A percentile compares a stretch with the other conserved stretches of the same genome.
phyloP scores from a whole-genome alignment of 2,888 invertebrate genomes.

The Phyto melanocephala region DNA sequence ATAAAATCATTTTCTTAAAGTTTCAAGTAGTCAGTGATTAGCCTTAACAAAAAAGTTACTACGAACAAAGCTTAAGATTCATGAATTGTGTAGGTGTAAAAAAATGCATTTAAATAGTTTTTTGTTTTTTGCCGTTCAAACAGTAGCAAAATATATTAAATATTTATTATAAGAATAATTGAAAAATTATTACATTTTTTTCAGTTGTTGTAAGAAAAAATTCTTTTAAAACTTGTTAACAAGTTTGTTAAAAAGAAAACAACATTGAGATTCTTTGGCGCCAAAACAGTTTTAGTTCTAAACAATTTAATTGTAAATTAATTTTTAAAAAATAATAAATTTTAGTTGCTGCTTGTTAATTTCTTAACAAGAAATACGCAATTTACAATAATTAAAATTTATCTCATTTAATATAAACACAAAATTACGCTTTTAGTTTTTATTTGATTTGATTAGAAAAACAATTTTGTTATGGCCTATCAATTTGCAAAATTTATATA shows the following conservation, averaged over 20 bases:
- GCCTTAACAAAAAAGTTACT: slow-evolving; percentile 14
- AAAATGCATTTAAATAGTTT: not conserved
- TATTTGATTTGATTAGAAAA: not conserved
- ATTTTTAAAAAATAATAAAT: slow-evolving; percentile 7
- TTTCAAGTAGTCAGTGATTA: not conserved
- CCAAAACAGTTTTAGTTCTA: slow-evolving; percentile 32
- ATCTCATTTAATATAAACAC: slow-evolving; percentile 3
- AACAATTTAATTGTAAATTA: not conserved
- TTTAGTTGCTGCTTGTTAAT: not conserved
- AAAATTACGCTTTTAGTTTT: slow-evolving; percentile 23
- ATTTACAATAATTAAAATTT: not conserved
- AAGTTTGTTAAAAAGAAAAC: slow-evolving; percentile 1
- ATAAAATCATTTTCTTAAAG: too few relatives aligned
- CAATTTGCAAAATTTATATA: slow-evolving; percentile 28
- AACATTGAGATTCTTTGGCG: slow-evolving; percentile 47
- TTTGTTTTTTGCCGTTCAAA: not conserved
- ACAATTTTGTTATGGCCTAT: slow-evolving; percentile 27
- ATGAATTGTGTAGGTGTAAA: slow-evolving; percentile 16
- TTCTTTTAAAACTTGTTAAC: not conserved
- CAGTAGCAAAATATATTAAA: slow-evolving; percentile 56
- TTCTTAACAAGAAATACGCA: slow-evolving; percentile 16
- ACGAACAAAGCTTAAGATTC: not conserved
- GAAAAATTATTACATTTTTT: slow-evolving; percentile 6
- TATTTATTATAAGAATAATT: slow-evolving; percentile 46
- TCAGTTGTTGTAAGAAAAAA: not conserved